Evolutionary conservation across 2,113 vertebrate species (phyloP).

Genomic region (Cynopterus brachyotis): DNA sequence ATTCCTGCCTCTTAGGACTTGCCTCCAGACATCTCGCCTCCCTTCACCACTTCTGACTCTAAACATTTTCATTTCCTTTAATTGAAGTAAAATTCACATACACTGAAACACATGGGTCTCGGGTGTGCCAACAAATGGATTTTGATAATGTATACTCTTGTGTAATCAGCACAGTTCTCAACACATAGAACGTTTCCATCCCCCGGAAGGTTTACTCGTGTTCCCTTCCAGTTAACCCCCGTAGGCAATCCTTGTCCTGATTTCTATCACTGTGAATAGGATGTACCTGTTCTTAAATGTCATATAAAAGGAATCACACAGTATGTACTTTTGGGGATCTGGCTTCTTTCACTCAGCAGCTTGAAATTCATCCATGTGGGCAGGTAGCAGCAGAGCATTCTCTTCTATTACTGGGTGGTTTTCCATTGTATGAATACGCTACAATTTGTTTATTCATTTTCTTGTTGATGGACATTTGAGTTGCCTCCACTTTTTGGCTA

Average conservation of each 20-base stretch:
- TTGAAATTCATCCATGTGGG: neutral
- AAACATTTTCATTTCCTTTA: neutral
- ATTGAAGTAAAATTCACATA: neutral
- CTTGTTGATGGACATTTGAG: neutral
- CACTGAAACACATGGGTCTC: neutral
- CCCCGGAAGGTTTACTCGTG: neutral
- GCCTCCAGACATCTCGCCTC: neutral
- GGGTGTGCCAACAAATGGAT: neutral
- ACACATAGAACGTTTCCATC: neutral
- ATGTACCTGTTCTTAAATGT: neutral
- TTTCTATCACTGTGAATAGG: neutral
- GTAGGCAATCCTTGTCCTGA: neutral
- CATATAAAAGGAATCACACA: neutral
- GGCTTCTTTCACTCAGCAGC: neutral
- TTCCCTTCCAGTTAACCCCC: neutral
- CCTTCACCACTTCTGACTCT: neutral
- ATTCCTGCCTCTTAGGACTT: neutral
- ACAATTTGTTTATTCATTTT: neutral
- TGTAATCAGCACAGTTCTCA: neutral
- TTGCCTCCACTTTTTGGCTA: neutral
- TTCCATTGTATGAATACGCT: neutral
- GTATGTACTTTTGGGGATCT: neutral
- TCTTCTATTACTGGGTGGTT: neutral
- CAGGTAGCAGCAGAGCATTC: neutral
- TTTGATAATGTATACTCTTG: neutral